Evolutionary conservation across 1,140 invertebrate genomes (phyloP), one percentile per base, ranked within the genome.

Genomic region (Panagrolaimus sp.): DNA sequence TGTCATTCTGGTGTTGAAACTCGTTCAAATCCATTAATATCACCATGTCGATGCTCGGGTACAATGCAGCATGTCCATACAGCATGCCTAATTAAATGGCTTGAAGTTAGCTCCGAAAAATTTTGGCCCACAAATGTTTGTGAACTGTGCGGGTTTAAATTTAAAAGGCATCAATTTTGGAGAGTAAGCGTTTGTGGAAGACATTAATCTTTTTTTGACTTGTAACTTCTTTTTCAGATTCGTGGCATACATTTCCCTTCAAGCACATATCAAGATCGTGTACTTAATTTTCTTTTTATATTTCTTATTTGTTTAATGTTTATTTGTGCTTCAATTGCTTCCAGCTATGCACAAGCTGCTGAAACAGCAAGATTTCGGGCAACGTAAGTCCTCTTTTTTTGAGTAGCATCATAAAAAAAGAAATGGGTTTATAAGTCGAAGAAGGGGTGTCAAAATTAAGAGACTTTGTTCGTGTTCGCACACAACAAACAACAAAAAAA

Each of bases 101-200:
- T 57, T 0, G 51, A 57, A 13, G 27, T 57, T 3, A n/a, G 13
- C 1, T 25, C 20, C 5, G 51, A 57, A 25, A 57, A 57, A 27
- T 57, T 57, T 57, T 57, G 51, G 51, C 51, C 51, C 1, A 57
- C 51, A 1, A 57, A 57, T 9, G 20, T 25, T 11, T 57, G 51
- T 57, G 51, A 57, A 57, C 20, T 57, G 3, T 57, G 51, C 20
- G 51, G 14, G 1, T 57, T 25, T 16, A 20, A 27, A 20, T 57
- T 57, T 13, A 57, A 57, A 57, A 14, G 51, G 51, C 11, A 57
- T 57, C 27, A 20, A 16, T 57, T 57, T 11, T 57, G 51, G 51
- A 57, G 27, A 16, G 51, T 57, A 38, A 38, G 31, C 31, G 2
- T 38, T 38, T 38, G 2, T 38, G 7, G 7, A 38, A 38, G 7